Base-by-base conservation (phyloP, 2,888 invertebrate species). In the Nematopogon swammerdamellus region DNA sequence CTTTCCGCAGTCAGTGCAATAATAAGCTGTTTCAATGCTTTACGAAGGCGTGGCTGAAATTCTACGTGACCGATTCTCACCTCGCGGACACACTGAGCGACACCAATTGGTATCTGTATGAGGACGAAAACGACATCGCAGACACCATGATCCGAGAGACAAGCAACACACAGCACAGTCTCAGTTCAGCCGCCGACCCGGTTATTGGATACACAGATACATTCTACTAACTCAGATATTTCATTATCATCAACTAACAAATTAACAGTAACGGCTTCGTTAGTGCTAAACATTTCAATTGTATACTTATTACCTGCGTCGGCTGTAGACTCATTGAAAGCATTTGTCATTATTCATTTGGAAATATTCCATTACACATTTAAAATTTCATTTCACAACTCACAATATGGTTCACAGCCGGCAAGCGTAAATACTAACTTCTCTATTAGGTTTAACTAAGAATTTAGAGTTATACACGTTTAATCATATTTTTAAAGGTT, bases 11-110 rank as follows among this genome's bases (percentile, higher is more conserved):
- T 8, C 8, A 4, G 25, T 25, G 25, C 4, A 25, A 8, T 36
- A 36, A 36, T 14, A 14, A 6, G 25, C 36, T 36, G 36, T 76
- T 61, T 71, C 65, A 62, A 73, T 72, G 67, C 71, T 70, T 36
- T 14, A 36, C 36, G 64, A 79, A 80, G 80, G 80, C 80, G 61
- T 80, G 80, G 80, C 80, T 79, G 79, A 80, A 80, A 68, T 79
- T 80, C 80, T 80, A 70, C 80, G 74, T 79, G 64, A 80, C 80
- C 65, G 80, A 80, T 65, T 68, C 71, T 62, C 71, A 69, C 63
- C 69, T 77, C 65, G 70, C 72, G 68, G 74, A 80, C 64, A 70
- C 70, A 62, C 62, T 75, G 60, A 72, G 75, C 63, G 77, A 75
- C 67, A 74, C 79, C 59, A 65, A 70, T 59, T 76, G 80, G 77